These are phyloP conservation scores for Chelidonichthys spinosus DNA, from an alignment of 2,797 vertebrate genomes.

Conservation along the genomic window DNA sequence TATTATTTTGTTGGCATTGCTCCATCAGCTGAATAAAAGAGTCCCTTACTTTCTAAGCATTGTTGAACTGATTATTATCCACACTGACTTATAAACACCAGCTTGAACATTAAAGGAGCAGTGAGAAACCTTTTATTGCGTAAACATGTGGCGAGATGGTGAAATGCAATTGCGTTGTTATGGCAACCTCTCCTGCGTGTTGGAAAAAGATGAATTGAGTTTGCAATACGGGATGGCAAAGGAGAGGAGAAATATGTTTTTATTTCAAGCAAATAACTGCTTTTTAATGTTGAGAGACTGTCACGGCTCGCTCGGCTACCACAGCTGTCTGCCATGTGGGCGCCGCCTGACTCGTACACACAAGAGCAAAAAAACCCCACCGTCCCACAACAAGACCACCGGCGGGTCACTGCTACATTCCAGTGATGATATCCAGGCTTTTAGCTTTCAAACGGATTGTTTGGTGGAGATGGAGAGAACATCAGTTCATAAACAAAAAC, in stretches of 20 bases:
- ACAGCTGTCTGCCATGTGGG: constrained; percentile 60
- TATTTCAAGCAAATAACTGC: constrained; percentile 15
- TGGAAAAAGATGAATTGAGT: not conserved
- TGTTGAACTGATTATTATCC: constrained; percentile 1
- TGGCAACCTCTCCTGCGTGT: not conserved
- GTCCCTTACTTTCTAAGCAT: not conserved
- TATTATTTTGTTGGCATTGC: no score
- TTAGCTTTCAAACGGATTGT: constrained; percentile 19
- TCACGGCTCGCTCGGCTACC: constrained; percentile 8
- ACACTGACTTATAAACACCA: constrained; percentile 2
- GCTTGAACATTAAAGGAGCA: not conserved
- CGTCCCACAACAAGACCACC: constrained; percentile 59
- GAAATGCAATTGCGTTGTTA: constrained; percentile 2
- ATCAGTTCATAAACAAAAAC: constrained; percentile 27
- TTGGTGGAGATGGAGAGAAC: constrained; percentile 25
- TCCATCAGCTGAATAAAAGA: not conserved
- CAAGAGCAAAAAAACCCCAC: constrained; percentile 43
- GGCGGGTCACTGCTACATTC: constrained; percentile 24
- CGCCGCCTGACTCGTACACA: not conserved
- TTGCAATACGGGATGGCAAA: not conserved
- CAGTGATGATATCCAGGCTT: constrained; percentile 5
- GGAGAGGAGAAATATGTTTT: constrained; percentile 31
- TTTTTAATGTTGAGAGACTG: constrained; percentile 35
- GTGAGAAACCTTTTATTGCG: constrained; percentile 4
- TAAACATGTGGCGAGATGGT: not conserved